Conservation (phyloP, 2,888 invertebrate species). For the Bellardia pandia region DNA sequence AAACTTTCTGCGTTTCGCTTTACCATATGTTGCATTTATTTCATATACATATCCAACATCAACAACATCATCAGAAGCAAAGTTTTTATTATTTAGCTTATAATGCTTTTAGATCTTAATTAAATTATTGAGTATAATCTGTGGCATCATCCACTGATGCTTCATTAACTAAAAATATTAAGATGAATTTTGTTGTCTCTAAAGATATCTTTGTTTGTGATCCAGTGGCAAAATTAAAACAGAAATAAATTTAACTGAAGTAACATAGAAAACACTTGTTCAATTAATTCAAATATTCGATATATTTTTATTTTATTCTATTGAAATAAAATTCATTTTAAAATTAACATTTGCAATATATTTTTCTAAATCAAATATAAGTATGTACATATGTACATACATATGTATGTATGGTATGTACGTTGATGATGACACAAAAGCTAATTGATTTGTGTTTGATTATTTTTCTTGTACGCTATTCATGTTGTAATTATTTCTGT, state of each 20-base stretch:
- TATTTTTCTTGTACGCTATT: neutral
- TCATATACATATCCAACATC: neutral
- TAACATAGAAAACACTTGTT: constrained; percentile 47
- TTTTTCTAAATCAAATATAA: neutral
- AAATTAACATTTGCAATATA: neutral
- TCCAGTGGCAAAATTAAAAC: constrained; percentile 64
- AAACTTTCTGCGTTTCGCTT: no score
- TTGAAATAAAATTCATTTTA: constrained; percentile 8
- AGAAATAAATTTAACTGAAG: neutral
- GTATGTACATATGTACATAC: no score
- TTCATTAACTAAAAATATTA: constrained; percentile 54
- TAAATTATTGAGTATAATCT: constrained; percentile 43
- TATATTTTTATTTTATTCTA: neutral
- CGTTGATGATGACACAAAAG: constrained; percentile 29
- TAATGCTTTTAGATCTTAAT: constrained; percentile 46
- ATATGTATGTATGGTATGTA: no score
- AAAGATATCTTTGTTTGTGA: constrained; percentile 18
- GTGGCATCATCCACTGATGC: constrained; percentile 26
- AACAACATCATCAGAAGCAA: neutral
- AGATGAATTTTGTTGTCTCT: constrained; percentile 11
- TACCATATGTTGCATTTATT: no score
- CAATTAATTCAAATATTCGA: constrained; percentile 42
- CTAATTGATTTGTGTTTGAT: neutral
- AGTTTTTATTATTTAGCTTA: constrained; percentile 24
- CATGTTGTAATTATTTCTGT: neutral